Evolutionary conservation across 2,113 vertebrate species (phyloP).

Genomic region (Periophthalmus modestus): DNA sequence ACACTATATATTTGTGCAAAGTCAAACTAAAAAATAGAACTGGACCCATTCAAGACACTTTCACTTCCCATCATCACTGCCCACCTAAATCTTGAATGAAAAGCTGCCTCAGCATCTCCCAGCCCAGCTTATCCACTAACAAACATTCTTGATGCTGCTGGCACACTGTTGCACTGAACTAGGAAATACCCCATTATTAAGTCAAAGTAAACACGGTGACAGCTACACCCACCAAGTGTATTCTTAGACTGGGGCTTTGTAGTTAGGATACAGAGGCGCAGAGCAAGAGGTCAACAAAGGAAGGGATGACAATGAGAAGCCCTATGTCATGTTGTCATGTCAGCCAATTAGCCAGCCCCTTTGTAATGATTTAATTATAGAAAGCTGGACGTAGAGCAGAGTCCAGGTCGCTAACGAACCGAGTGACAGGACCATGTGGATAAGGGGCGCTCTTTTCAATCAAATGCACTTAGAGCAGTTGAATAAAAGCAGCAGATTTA

Average conservation of each 20-base stretch:
- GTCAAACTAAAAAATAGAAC: too few relatives aligned
- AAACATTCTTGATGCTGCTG: not conserved
- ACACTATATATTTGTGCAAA: too few relatives aligned
- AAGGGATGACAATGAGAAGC: constrained; percentile 41
- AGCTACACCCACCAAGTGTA: not conserved
- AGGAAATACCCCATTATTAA: not conserved
- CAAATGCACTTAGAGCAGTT: not conserved
- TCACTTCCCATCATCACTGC: too few relatives aligned
- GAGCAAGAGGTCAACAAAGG: constrained; percentile 42
- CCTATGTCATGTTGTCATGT: constrained; percentile 29
- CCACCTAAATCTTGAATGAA: not conserved
- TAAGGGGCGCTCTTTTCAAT: not conserved
- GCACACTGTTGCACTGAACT: not conserved
- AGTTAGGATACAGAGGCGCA: not conserved
- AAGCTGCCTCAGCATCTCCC: not conserved
- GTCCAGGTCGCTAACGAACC: constrained; percentile 38
- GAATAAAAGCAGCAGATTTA: not conserved
- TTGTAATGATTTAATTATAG: constrained; percentile 56
- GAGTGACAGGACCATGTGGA: constrained; percentile 31
- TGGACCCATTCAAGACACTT: too few relatives aligned
- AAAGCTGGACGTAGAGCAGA: constrained; percentile 31
- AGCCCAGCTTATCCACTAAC: not conserved
- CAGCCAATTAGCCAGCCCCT: constrained; percentile 56
- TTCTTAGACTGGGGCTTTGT: not conserved
- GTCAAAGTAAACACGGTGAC: not conserved